These are phyloP conservation scores for Himalopsyche anomala DNA, from an alignment of 2,888 invertebrate species.

Conservation along the genomic window DNA sequence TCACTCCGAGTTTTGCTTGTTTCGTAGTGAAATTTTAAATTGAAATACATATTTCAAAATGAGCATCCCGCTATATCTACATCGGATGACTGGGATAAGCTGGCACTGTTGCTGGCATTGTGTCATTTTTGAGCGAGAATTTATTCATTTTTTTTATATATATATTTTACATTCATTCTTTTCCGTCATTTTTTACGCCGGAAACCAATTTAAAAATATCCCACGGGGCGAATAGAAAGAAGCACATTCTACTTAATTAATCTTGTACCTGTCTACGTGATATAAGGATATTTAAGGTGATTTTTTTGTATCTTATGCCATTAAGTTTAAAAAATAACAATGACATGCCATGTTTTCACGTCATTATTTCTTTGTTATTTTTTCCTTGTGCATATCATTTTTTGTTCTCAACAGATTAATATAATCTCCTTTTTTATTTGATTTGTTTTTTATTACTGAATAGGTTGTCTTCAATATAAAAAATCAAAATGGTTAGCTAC, in stretches of 20 bases:
- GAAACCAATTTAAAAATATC: constrained; percentile 47
- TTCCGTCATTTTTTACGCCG: constrained; percentile 33
- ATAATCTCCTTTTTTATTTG: no score
- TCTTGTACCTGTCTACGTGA: not conserved
- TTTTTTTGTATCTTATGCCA: not conserved
- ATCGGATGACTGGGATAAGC: not conserved
- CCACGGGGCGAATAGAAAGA: not conserved
- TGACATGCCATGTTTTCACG: not conserved
- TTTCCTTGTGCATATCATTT: no score
- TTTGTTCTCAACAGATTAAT: no score
- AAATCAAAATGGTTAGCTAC: no score
- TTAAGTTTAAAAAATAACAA: not conserved
- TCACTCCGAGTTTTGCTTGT: not conserved
- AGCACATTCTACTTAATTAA: constrained; percentile 14
- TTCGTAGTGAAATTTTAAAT: not conserved
- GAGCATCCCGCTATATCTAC: constrained; percentile 32
- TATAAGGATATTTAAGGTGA: constrained; percentile 10
- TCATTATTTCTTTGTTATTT: no score
- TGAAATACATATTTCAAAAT: constrained; percentile 16
- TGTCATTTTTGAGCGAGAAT: constrained; percentile 24
- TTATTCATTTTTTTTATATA: not conserved
- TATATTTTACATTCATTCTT: constrained; percentile 25
- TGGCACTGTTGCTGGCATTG: constrained; percentile 18
- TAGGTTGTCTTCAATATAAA: no score
- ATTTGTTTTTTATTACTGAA: no score